A percentile compares a stretch with the other conserved stretches of the same genome.
phyloP scores from a whole-genome alignment of 35 echinoderm and acorn worm species.

The Ophiothrix spiculata region DNA sequence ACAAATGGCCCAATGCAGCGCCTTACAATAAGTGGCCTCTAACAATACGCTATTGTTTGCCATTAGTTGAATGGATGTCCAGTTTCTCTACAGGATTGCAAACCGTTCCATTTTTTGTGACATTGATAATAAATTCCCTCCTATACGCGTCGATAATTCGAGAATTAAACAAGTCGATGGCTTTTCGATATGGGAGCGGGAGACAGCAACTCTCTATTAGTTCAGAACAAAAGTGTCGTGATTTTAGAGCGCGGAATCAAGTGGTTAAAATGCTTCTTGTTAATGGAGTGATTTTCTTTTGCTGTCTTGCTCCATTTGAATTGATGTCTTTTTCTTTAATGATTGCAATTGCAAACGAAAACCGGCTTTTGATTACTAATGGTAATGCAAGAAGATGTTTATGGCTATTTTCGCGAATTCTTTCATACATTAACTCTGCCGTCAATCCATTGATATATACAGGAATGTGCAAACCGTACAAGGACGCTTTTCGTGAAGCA shows the following conservation, averaged over 20 bases:
- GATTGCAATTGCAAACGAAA: conserved; percentile 4
- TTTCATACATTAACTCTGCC: conserved; percentile 76
- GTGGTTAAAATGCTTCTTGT: conserved; percentile 74
- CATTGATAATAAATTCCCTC: conserved; percentile 38
- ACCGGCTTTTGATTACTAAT: neutral
- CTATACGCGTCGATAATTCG: conserved; percentile 58
- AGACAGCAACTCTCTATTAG: conserved; percentile 7
- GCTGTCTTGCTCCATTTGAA: conserved; percentile 75
- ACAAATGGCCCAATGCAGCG: conserved; percentile 15
- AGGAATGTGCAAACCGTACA: conserved; percentile 65
- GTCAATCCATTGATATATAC: conserved; percentile 87
- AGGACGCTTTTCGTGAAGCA: conserved; percentile 56
- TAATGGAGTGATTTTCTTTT: conserved; percentile 74
- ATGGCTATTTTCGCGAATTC: conserved; percentile 8
- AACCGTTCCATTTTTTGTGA: conserved; percentile 61
- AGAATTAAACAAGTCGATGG: conserved; percentile 48
- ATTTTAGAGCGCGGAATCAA: conserved; percentile 57
- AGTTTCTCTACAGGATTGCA: conserved; percentile 41
- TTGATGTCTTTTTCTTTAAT: conserved; percentile 47
- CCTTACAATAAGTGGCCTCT: conserved; percentile 30
- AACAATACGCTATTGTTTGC: conserved; percentile 17
- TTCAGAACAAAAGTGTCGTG: conserved; percentile 21
- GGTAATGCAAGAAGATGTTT: conserved; percentile 2
- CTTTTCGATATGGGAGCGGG: conserved; percentile 5
- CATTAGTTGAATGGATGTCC: neutral